These are phyloP conservation scores for Tetramorium bicarinatum DNA, from an alignment of 2,888 invertebrate genomes.

Conservation along the genomic window DNA sequence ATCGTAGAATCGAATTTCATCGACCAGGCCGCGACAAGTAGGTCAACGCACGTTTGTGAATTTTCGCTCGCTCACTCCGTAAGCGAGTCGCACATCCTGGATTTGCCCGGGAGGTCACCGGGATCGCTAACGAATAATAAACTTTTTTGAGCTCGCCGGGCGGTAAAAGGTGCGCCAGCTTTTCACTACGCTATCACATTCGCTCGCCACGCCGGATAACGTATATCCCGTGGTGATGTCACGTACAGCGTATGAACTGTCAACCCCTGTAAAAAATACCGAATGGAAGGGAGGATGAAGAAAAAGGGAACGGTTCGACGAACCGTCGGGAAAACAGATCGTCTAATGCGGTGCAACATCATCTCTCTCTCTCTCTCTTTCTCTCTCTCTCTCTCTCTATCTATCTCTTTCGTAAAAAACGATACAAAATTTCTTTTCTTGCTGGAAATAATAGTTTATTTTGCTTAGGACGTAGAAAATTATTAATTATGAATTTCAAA, in stretches of 20 bases:
- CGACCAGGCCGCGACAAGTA: slow-evolving; percentile 63
- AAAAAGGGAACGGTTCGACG: slow-evolving; percentile 26
- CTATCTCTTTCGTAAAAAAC: background rate
- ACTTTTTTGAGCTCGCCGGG: slow-evolving; percentile 18
- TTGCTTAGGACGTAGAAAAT: background rate
- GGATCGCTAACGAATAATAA: slow-evolving; percentile 54
- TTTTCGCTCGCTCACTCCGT: slow-evolving; percentile 8
- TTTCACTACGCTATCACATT: slow-evolving; percentile 50
- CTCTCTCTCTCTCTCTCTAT: background rate
- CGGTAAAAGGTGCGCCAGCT: slow-evolving; percentile 41
- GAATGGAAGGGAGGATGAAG: background rate
- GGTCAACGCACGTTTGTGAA: slow-evolving; percentile 61
- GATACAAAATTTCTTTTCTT: background rate
- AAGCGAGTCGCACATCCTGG: slow-evolving; percentile 1
- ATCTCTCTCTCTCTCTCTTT: background rate
- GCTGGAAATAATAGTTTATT: background rate
- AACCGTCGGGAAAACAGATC: slow-evolving; percentile 33
- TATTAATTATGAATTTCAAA: background rate
- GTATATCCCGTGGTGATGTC: slow-evolving; percentile 32
- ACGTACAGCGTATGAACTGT: slow-evolving; percentile 50
- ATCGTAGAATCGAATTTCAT: slow-evolving; percentile 71
- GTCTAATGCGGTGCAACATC: background rate
- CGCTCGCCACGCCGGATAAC: slow-evolving; percentile 40
- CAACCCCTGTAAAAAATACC: slow-evolving; percentile 39
- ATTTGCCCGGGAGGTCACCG: slow-evolving; percentile 15